Evolutionary conservation across 1,140 invertebrate species (phyloP).

Genomic region (Musca vetustissima): DNA sequence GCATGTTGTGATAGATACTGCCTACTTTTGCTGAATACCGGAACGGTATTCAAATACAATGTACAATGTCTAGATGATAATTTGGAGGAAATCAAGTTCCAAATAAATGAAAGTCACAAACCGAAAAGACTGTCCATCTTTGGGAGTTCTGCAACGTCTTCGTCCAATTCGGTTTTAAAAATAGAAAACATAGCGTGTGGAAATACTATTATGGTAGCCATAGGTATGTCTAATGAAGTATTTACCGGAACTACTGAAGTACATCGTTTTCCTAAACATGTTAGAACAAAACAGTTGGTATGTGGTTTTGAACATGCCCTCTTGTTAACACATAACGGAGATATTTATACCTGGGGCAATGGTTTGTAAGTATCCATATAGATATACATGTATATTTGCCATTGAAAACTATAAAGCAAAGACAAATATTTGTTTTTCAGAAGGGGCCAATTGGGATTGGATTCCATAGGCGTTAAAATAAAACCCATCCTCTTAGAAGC

Average conservation of each 20-base stretch:
- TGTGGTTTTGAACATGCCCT: conserved; percentile 81
- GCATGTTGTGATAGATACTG: conserved; percentile 40
- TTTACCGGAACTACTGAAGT: conserved; percentile 64
- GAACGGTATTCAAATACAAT: conserved; percentile 38
- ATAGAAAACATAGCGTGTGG: conserved; percentile 56
- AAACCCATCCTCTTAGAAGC: conserved; percentile 68
- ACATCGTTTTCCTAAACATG: conserved; percentile 58
- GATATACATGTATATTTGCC: not conserved
- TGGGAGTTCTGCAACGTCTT: conserved; percentile 23
- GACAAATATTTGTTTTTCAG: conserved; percentile 56
- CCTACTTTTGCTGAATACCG: conserved; percentile 40
- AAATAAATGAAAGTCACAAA: conserved; percentile 11
- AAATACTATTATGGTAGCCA: conserved; percentile 55
- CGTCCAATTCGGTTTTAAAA: not conserved
- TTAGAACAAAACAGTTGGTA: conserved; percentile 65
- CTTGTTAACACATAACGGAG: conserved; percentile 69
- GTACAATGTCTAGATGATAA: conserved; percentile 26
- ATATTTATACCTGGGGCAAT: conserved; percentile 77
- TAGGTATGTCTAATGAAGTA: conserved; percentile 59
- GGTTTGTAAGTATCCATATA: conserved; percentile 66
- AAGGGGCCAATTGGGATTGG: conserved; percentile 82
- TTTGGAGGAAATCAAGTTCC: conserved; percentile 36
- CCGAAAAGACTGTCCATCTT: conserved; percentile 40
- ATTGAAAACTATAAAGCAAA: not conserved
- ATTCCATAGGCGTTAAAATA: conserved; percentile 65